Percentiles rank a stretch among this genome's conserved stretches.
phyloP scores from a whole-genome alignment of 2,888 invertebrate species.

The Punctoribates punctum region DNA sequence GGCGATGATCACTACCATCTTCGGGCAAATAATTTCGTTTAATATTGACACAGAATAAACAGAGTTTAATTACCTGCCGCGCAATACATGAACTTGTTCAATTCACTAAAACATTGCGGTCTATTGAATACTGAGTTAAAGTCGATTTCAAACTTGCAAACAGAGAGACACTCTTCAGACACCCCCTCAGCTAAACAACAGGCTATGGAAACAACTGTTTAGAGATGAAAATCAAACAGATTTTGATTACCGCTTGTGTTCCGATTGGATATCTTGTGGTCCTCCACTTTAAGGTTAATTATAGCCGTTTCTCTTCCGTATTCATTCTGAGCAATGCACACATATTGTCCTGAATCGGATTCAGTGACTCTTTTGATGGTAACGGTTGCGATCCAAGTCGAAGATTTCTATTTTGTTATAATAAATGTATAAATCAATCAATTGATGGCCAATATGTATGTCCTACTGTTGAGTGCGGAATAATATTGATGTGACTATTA shows the following conservation, averaged over 20 bases:
- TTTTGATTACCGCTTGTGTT: conserved; percentile 32
- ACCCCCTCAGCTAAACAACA: conserved; percentile 79
- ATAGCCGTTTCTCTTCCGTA: conserved; percentile 59
- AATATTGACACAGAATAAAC: neutral
- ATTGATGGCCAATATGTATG: neutral
- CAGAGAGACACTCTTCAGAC: conserved; percentile 70
- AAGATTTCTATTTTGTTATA: conserved; percentile 19
- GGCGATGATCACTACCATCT: conserved; percentile 74
- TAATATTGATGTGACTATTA: conserved; percentile 33
- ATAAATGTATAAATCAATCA: neutral
- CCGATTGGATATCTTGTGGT: conserved; percentile 6
- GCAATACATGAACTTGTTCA: conserved; percentile 79
- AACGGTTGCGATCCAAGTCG: conserved; percentile 39
- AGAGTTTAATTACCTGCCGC: conserved; percentile 62
- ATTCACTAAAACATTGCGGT: conserved; percentile 74
- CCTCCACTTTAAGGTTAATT: conserved; percentile 43
- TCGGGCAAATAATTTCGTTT: conserved; percentile 59
- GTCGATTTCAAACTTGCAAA: conserved; percentile 60
- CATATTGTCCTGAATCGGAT: conserved; percentile 73
- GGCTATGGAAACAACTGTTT: conserved; percentile 52
- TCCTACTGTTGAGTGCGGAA: conserved; percentile 38
- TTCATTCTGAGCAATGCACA: conserved; percentile 78
- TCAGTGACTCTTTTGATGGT: conserved; percentile 50
- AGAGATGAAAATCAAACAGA: neutral
- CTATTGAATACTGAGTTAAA: conserved; percentile 68